A percentile compares a stretch with the other conserved stretches of the same genome.
Conservation (phyloP, 2,888 invertebrate species). For the Himalopsyche japonica region DNA sequence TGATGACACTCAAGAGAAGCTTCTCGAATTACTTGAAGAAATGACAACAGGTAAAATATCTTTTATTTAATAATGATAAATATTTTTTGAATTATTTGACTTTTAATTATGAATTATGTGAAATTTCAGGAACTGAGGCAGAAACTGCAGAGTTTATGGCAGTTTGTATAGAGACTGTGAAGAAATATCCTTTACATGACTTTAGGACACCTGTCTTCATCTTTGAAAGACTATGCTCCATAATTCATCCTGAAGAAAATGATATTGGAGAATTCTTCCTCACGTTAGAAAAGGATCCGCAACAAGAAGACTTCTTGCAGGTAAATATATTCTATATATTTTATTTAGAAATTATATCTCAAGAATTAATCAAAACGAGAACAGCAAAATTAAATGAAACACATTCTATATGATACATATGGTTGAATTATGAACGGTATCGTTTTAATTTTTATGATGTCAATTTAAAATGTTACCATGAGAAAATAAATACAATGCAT, state of each 20-base stretch:
- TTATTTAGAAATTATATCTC: no score
- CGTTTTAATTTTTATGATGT: no score
- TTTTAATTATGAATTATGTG: not conserved
- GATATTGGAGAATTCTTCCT: constrained; percentile 96
- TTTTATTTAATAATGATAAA: not conserved
- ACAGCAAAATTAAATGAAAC: no score
- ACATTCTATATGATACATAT: no score
- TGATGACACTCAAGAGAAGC: constrained; percentile 94
- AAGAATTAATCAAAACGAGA: no score
- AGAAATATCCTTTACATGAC: constrained; percentile 88
- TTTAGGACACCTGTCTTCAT: constrained; percentile 96
- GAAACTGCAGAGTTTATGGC: constrained; percentile 98
- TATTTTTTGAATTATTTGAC: not conserved
- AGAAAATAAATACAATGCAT: no score
- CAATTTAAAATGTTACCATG: no score
- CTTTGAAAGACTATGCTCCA: constrained; percentile 94
- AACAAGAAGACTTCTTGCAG: constrained; percentile 98
- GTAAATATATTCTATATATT: constrained; percentile 46
- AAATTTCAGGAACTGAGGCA: constrained; percentile 77
- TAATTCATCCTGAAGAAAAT: constrained; percentile 96
- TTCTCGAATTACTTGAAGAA: constrained; percentile 89
- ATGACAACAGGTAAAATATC: constrained; percentile 78
- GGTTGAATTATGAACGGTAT: no score
- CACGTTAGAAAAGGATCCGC: constrained; percentile 95
- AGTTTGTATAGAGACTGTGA: constrained; percentile 93